Conservation (phyloP, 53 echinoderm and acorn worm genomes). For the Paracentrotus lividus region DNA sequence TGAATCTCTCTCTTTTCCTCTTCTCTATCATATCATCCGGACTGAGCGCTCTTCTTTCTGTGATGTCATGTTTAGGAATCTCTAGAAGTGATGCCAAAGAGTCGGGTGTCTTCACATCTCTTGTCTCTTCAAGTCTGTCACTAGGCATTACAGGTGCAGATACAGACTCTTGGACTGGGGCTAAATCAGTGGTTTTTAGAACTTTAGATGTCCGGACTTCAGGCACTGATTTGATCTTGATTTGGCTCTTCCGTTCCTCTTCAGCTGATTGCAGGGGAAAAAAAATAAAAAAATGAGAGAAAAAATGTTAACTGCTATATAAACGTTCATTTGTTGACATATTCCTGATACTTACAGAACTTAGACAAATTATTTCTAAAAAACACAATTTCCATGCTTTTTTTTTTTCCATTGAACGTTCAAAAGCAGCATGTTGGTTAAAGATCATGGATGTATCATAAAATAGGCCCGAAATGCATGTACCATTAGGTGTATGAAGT, state of each 20-base stretch:
- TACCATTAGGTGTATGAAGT: too few relatives aligned
- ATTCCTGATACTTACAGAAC: too few relatives aligned
- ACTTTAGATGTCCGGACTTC: background rate
- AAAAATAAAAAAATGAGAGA: background rate
- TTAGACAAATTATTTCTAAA: too few relatives aligned
- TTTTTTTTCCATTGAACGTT: background rate
- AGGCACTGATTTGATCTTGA: background rate
- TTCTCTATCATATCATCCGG: slow-evolving; percentile 94
- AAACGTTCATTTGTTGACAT: background rate
- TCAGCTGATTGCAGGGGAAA: background rate
- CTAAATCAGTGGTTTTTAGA: background rate
- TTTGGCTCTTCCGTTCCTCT: slow-evolving; percentile 25
- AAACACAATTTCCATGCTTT: background rate
- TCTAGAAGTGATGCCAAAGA: slow-evolving; percentile 71
- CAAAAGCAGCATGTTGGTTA: background rate
- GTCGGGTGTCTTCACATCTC: slow-evolving; percentile 54
- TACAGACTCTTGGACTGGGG: slow-evolving; percentile 50
- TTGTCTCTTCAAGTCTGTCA: background rate
- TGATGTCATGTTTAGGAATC: slow-evolving; percentile 83
- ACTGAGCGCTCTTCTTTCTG: slow-evolving; percentile 81
- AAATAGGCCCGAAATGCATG: too few relatives aligned
- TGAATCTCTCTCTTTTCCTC: slow-evolving; percentile 86
- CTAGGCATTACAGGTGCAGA: slow-evolving; percentile 24
- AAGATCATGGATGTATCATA: too few relatives aligned
- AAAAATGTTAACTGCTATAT: background rate